Percentiles rank a stretch among this genome's conserved stretches.
Evolutionary conservation across 2,113 vertebrate species (phyloP).

Genomic region (Prunella himalayana): DNA sequence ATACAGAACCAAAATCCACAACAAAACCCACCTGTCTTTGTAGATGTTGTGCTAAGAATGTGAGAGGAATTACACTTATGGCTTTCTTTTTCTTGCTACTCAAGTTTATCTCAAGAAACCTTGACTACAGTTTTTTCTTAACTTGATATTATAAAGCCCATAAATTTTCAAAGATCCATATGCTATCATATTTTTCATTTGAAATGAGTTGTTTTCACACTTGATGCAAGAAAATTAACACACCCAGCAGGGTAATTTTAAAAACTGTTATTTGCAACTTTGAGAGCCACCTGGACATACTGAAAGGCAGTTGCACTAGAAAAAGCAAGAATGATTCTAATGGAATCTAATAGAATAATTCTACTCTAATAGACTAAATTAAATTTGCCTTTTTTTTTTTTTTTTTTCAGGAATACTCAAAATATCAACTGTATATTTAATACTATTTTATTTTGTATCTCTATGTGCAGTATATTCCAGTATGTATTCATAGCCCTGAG

Average conservation of each 20-base stretch:
- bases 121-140: not conserved
- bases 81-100: not conserved
- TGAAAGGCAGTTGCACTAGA: not conserved
- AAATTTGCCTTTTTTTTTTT: not conserved
- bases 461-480: not conserved
- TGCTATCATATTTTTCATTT: not conserved
- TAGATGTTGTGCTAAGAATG: not conserved
- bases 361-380: not conserved
- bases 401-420: not conserved
- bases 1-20: not conserved
- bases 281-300: not conserved
- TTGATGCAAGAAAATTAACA: not conserved
- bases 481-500: not conserved
- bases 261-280: slow-evolving; percentile 8
- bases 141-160: not conserved
- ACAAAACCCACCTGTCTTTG: not conserved
- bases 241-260: not conserved
- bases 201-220: slow-evolving; percentile 19
- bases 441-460: not conserved
- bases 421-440: not conserved
- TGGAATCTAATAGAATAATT: not conserved
- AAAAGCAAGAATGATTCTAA: not conserved
- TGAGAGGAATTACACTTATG: not conserved
- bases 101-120: not conserved
- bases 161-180: not conserved